A percentile compares a stretch with the other conserved stretches of the same genome.
Conservation (phyloP, 2,113 vertebrate genomes). For the Maccullochella peelii region DNA sequence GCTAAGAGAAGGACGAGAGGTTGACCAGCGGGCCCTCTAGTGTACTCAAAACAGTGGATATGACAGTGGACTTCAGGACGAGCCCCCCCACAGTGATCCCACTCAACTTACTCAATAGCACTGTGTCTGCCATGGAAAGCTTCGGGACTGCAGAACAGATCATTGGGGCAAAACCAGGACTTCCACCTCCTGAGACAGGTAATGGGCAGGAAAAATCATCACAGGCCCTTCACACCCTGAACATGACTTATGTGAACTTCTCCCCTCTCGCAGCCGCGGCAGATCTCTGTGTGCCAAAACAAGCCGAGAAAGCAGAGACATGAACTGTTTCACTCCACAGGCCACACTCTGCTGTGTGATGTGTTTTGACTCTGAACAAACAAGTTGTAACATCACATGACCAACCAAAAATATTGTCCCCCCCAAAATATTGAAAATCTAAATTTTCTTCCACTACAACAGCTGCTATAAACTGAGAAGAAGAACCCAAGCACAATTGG, state of each 20-base stretch:
- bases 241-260: constrained; percentile 50
- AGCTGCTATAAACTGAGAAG: background rate
- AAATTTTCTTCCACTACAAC: background rate
- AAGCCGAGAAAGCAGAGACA: constrained; percentile 46
- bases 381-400: background rate
- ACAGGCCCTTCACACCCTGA: constrained; percentile 53
- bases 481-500: background rate
- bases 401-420: background rate
- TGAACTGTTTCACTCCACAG: constrained; percentile 6
- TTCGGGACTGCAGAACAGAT: constrained; percentile 39
- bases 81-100: background rate
- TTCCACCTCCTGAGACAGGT: constrained; percentile 45
- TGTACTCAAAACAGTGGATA: background rate
- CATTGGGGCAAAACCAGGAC: background rate
- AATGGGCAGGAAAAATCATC: constrained; percentile 42
- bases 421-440: background rate
- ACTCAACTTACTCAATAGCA: background rate
- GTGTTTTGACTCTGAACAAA: constrained; percentile 13
- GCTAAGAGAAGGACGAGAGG: background rate
- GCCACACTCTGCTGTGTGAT: background rate
- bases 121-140: background rate
- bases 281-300: constrained; percentile 45
- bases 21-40: background rate
- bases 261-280: constrained; percentile 5
- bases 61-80: background rate